phyloP scores from a whole-genome alignment of 2,113 vertebrate species.

The Nanger granti region DNA sequence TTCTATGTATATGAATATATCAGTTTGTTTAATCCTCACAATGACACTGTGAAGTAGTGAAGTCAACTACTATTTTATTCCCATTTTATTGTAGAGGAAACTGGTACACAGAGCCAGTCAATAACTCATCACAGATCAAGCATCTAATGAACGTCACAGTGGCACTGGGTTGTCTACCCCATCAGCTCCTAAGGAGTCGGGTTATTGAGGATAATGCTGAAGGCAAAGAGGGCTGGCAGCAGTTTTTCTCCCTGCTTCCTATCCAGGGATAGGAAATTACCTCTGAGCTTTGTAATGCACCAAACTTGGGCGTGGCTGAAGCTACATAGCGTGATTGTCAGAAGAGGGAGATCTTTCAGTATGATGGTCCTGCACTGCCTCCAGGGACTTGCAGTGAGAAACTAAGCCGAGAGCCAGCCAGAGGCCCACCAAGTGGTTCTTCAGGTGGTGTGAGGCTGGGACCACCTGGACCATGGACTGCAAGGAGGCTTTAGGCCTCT shows the following conservation, averaged over 20 bases:
- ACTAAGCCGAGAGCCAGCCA: not conserved
- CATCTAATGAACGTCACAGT: not conserved
- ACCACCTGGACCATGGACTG: accelerated
- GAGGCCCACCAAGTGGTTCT: not conserved
- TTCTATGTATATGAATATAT: not conserved
- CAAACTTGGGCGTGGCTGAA: not conserved
- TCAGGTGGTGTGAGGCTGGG: not conserved
- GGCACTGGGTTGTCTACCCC: not conserved
- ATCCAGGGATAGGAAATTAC: not conserved
- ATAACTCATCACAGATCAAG: not conserved
- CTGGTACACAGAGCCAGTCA: not conserved
- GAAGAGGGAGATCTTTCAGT: not conserved
- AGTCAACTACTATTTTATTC: not conserved
- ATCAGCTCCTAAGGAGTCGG: not conserved
- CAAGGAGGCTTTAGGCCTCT: not conserved
- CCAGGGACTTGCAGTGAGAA: not conserved
- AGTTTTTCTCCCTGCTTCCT: not conserved
- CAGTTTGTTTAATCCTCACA: not conserved
- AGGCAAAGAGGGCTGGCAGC: not conserved
- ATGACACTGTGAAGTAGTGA: not conserved
- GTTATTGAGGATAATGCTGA: not conserved
- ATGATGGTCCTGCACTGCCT: not conserved
- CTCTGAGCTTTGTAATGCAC: too few relatives aligned
- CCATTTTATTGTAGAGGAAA: not conserved
- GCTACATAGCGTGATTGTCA: not conserved